Evolutionary conservation across 2,797 vertebrate genomes (phyloP).

Genomic region (Xyrichtys novacula): DNA sequence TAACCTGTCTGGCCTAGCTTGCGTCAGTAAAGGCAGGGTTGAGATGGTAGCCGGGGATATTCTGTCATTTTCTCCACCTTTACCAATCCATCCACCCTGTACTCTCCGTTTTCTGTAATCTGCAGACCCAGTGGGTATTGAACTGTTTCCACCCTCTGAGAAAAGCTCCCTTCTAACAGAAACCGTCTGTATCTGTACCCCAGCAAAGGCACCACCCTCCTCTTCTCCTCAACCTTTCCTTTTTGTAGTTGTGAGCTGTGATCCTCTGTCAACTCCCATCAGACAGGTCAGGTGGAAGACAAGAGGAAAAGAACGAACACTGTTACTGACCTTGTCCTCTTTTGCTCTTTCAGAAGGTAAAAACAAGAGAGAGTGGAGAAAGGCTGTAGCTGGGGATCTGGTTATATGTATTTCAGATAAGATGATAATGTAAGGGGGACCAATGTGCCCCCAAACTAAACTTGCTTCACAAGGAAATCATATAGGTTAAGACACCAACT

Average conservation of each 20-base stretch:
- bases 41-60: constrained; percentile 11
- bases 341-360: neutral
- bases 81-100: constrained; percentile 27
- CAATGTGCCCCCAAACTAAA: neutral
- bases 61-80: constrained; percentile 39
- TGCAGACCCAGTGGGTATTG: constrained; percentile 34
- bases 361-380: neutral
- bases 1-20: constrained; percentile 16
- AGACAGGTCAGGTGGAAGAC: constrained; percentile 69
- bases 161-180: constrained; percentile 31
- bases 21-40: neutral
- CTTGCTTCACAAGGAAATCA: neutral
- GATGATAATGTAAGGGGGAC: neutral
- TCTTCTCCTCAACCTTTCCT: constrained; percentile 3
- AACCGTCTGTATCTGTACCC: constrained; percentile 25
- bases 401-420: neutral
- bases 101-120: constrained; percentile 53
- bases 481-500: neutral
- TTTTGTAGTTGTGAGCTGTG: constrained; percentile 62
- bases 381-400: neutral
- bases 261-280: constrained; percentile 69
- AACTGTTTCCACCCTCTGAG: constrained; percentile 23
- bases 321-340: constrained; percentile 37
- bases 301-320: constrained; percentile 31
- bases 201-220: constrained; percentile 6